A percentile compares a stretch with the other conserved stretches of the same genome.
These are phyloP conservation scores for Pachyseris speciosa DNA, from an alignment of 64 coral and sea anemone genomes.

Conservation along the genomic window DNA sequence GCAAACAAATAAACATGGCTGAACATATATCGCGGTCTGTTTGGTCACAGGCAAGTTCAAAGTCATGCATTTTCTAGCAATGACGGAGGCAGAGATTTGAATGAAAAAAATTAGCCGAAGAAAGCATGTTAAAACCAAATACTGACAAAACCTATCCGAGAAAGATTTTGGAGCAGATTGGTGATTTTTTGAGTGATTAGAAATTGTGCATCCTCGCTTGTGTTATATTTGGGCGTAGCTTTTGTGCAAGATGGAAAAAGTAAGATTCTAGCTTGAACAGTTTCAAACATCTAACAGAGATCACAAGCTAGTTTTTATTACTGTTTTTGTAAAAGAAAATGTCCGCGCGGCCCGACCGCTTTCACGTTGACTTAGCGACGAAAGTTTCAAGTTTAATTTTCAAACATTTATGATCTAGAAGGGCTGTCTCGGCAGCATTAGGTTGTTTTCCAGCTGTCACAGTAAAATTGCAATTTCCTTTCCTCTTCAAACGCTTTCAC, in stretches of 20 bases:
- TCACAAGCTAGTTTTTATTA: background rate
- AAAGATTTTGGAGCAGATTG: background rate
- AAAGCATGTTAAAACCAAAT: background rate
- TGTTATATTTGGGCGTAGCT: background rate
- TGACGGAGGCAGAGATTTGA: background rate
- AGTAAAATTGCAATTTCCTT: constrained; percentile 32
- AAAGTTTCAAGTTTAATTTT: constrained; percentile 34
- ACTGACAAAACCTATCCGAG: background rate
- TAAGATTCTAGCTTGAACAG: background rate
- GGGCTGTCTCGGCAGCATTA: constrained; percentile 28
- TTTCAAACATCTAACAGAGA: background rate
- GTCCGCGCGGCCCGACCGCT: background rate
- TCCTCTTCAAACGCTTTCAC: background rate
- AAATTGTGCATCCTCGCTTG: background rate
- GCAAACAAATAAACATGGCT: constrained; percentile 42
- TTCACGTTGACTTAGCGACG: background rate
- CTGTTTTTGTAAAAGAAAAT: background rate
- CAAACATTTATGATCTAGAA: constrained; percentile 21
- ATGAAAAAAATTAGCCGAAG: constrained; percentile 3
- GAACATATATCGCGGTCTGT: background rate
- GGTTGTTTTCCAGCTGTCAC: constrained; percentile 36
- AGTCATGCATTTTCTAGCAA: constrained; percentile 5
- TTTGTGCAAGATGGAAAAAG: background rate
- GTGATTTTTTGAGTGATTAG: background rate
- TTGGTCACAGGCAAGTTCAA: constrained; percentile 1